Evolutionary conservation across 1,140 invertebrate species (phyloP).

Genomic region (Drosophila novamexicana): DNA sequence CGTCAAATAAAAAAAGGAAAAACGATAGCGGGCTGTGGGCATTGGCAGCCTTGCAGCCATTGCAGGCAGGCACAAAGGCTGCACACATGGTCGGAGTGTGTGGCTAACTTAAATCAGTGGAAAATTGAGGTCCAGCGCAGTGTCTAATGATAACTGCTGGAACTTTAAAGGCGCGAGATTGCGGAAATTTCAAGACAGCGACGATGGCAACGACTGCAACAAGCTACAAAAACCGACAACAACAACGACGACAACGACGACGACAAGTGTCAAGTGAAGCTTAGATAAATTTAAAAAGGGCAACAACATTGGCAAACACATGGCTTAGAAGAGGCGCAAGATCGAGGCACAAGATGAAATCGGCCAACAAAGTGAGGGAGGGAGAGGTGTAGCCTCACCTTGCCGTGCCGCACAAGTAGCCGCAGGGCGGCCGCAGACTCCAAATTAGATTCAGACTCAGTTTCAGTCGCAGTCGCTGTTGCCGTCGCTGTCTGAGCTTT

Average conservation of each 20-base stretch:
- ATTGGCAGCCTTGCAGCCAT: conserved; percentile 1
- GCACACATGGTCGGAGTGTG: conserved; percentile 51
- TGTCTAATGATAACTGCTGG: conserved; percentile 79
- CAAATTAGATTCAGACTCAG: conserved; percentile 12
- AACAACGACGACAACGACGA: conserved; percentile 46
- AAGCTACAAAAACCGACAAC: conserved; percentile 7
- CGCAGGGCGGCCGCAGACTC: conserved; percentile 49
- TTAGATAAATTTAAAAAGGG: conserved; percentile 83
- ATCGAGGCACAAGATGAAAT: conserved; percentile 18
- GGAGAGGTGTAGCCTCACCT: conserved; percentile 49
- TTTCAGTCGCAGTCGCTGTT: neutral
- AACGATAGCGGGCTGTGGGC: conserved; percentile 50
- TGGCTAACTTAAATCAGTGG: conserved; percentile 65
- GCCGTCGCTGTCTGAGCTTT: neutral
- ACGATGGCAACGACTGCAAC: conserved; percentile 35
- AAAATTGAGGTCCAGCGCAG: conserved; percentile 71
- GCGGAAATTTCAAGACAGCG: conserved; percentile 66
- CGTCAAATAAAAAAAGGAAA: conserved; percentile 61
- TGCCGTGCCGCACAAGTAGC: conserved; percentile 78
- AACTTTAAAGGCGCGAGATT: conserved; percentile 80
- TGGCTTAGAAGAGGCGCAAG: conserved; percentile 24
- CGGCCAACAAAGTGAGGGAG: conserved; percentile 25
- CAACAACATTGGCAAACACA: conserved; percentile 62
- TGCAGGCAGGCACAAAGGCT: conserved; percentile 6
- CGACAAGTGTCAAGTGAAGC: conserved; percentile 80